Conservation (phyloP, 2,113 vertebrate genomes). For the Smithornis capensis region DNA sequence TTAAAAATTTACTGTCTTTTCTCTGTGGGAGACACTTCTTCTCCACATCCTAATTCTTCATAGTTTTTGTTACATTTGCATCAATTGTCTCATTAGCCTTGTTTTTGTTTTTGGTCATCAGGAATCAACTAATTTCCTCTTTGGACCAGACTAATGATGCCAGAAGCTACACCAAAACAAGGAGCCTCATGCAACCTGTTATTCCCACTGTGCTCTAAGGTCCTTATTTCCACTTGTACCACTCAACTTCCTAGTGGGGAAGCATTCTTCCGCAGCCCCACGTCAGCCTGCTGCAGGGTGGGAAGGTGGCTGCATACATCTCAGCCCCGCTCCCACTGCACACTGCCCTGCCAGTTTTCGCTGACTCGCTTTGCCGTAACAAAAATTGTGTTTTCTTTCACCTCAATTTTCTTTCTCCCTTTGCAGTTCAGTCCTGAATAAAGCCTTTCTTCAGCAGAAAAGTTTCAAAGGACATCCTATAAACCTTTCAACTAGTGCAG, state of each 20-base stretch:
- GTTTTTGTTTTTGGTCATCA: not conserved
- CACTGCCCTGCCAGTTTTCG: fast-evolving
- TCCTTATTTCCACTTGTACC: not conserved
- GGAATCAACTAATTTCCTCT: not conserved
- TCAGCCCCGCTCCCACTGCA: fast-evolving
- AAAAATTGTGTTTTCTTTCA: not conserved
- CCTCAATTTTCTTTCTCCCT: not conserved
- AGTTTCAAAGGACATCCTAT: not conserved
- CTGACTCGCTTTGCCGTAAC: fast-evolving
- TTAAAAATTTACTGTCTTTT: not conserved
- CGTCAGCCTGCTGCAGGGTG: fast-evolving
- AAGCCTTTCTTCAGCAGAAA: fast-evolving
- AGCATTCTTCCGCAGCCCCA: fast-evolving
- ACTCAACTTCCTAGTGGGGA: not conserved
- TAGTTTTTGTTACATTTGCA: not conserved
- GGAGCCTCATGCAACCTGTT: not conserved
- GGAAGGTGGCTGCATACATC: fast-evolving
- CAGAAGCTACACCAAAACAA: not conserved
- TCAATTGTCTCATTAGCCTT: not conserved
- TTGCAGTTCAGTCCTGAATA: not conserved
- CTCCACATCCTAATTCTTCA: not conserved
- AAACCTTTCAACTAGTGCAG: not conserved
- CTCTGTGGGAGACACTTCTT: not conserved
- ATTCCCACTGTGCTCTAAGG: not conserved
- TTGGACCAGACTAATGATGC: not conserved